Percentiles rank a stretch among this genome's conserved stretches.
Conservation (phyloP, 2,888 invertebrate species). For the Sphinx pinastri region DNA sequence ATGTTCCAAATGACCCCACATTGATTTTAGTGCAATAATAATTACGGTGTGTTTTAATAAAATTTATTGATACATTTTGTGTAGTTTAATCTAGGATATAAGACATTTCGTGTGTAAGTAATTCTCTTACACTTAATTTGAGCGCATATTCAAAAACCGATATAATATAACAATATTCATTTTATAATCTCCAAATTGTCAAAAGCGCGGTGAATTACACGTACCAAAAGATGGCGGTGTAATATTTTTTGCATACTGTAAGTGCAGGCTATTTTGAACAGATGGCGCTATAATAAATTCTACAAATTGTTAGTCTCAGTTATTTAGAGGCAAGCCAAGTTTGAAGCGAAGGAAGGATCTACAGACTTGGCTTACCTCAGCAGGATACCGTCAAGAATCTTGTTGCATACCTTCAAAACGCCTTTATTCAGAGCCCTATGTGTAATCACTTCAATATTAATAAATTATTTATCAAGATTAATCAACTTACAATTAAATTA, state of each 20-base stretch:
- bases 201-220: background rate
- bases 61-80: too few relatives aligned
- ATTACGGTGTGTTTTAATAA: too few relatives aligned
- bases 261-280: background rate
- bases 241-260: background rate
- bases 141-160: background rate
- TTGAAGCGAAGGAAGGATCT: constrained; percentile 35
- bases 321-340: constrained; percentile 47
- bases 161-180: background rate
- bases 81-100: too few relatives aligned
- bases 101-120: too few relatives aligned
- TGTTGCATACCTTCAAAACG: constrained; percentile 61
- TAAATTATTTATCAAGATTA: background rate
- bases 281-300: constrained; percentile 5
- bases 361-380: constrained; percentile 62
- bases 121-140: too few relatives aligned
- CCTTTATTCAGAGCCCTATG: constrained; percentile 55
- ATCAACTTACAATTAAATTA: too few relatives aligned
- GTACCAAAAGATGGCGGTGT: background rate
- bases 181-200: too few relatives aligned
- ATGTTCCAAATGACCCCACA: background rate
- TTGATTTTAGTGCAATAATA: background rate
- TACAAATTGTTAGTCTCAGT: constrained; percentile 30
- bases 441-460: constrained; percentile 21
- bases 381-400: constrained; percentile 60